These are phyloP conservation scores for Pica pica DNA, from an alignment of 2,113 vertebrate genomes.

Conservation along the genomic window DNA sequence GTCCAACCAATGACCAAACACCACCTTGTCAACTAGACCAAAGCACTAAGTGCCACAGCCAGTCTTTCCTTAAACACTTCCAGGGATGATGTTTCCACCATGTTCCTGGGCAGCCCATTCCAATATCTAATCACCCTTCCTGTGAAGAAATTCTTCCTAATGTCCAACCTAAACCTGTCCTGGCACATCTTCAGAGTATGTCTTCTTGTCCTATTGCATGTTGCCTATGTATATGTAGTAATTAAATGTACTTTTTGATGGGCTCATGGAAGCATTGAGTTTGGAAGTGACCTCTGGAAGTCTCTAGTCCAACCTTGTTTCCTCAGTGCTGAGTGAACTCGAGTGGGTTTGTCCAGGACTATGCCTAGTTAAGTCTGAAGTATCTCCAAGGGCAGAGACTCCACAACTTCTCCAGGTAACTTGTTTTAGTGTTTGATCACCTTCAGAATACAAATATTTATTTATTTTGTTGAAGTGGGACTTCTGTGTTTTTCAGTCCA, in stretches of 20 bases:
- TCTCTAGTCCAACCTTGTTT: not conserved
- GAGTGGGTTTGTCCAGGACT: accelerated
- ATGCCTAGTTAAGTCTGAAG: not conserved
- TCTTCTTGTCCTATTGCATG: not conserved
- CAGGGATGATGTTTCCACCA: not conserved
- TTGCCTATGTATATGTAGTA: not conserved
- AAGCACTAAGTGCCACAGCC: not conserved
- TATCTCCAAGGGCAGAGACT: not conserved
- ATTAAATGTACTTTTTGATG: not conserved
- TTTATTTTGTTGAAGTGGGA: not conserved
- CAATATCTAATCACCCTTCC: not conserved
- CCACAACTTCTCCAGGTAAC: not conserved
- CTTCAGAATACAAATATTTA: not conserved
- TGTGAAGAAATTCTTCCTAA: not conserved
- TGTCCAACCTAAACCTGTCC: not conserved
- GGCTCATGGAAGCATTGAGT: not conserved
- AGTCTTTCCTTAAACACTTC: not conserved
- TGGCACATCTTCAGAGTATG: not conserved
- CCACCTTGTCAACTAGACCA: not conserved
- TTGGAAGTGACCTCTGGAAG: not conserved
- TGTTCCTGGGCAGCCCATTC: not conserved
- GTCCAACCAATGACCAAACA: not conserved
- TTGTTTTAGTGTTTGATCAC: not conserved
- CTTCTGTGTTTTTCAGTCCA: not conserved
- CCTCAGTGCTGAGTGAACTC: not conserved